Base-by-base conservation (phyloP, 1,140 invertebrate species). In the Panonychus citri region DNA sequence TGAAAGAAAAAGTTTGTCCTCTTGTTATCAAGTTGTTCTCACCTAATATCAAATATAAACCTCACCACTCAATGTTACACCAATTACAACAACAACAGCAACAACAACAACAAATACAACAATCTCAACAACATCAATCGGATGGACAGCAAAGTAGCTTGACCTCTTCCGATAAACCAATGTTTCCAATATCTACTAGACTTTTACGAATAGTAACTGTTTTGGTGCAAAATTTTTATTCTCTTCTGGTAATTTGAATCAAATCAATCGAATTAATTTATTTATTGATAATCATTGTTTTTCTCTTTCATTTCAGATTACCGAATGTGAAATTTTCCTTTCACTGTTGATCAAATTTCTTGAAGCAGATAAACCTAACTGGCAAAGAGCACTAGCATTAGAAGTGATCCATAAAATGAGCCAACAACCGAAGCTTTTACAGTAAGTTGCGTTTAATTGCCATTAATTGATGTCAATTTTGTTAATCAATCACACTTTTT, bases 291-390 rank as follows among this genome's bases (percentile, higher is more conserved):
- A n/a, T 39, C 1, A 28, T 42, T 43, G 43, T 42, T 42, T 13
- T n/a, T 53, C 54, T 27, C 51, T 17, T 15, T 51, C 40, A 25
- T 62, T 62, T 51, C 64, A 88, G 85, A 78, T 86, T 21, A 96
- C 91, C 4, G 93, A 98, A 70, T 95, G 90, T 71, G 94, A 98
- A 73, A 97, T 98, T 65, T 96, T 98, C 69, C 73, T 97, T 46
- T 94, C 90, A 1, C 72, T 97, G 34, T 83, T 97, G 39, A 85
- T 97, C 4, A 95, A 96, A 69, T 96, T 97, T 72, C 69, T 98
- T 66, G 90, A 96, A 71, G 82, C 84, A 13, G 93, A 97, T 64
- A 93, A 94, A 70, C 86, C 88, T 26, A 75, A 80, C 46, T 98
- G 94, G 93, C 91, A 97, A 67, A 73, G 91, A 54, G 85, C 87